Base-by-base conservation (phyloP, 2,797 vertebrate species). In the Etheostoma perlongum region DNA sequence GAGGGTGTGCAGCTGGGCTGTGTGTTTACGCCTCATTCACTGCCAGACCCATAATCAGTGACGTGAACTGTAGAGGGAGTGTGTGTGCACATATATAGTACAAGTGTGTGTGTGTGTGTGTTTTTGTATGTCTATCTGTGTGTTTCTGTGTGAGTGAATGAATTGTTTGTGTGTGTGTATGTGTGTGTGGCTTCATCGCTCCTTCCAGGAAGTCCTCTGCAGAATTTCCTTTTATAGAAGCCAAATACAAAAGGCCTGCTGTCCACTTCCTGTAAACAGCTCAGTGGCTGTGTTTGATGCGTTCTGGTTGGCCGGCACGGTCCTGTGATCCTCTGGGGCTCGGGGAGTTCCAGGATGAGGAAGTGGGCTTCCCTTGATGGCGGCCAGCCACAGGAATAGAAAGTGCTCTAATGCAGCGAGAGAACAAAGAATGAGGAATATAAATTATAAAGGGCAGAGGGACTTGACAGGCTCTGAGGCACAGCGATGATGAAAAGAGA, bases 191-290 rank as follows among this genome's bases (percentile, higher is more conserved):
- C 87, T 84, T 85, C 85, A 85, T 91, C 85, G 84, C 86, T 93
- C 79, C 84, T 92, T 92, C 83, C 94, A 95, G 95, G 95, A 95
- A 96, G 94, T 90, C 77, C 84, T 91, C 88, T 6, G 61, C 89
- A 91, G 88, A 91, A 95, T 95, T 94, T 94, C 95, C 95, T 95
- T 96, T 95, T 96, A 95, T 95, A 95, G 94, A 95, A 89, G 92
- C 92, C 51, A 74, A 95, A 93, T 78, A 95, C 94, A 96, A 95
- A 95, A 94, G 95, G 78, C 89, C 86, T 83, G 86, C 83, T 92
- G 93, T 91, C 87, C 88, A 90, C 91, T 95, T 96, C 95, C 95
- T 96, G 95, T 96, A 95, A 95, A 96, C 94, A 96, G 91, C 92
- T 92, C 70, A 65, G 80, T 33, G 71, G 79, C 84, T 58, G 78